Evolutionary conservation across 1,140 invertebrate species (phyloP).

Genomic region (Centruroides sculpturatus): DNA sequence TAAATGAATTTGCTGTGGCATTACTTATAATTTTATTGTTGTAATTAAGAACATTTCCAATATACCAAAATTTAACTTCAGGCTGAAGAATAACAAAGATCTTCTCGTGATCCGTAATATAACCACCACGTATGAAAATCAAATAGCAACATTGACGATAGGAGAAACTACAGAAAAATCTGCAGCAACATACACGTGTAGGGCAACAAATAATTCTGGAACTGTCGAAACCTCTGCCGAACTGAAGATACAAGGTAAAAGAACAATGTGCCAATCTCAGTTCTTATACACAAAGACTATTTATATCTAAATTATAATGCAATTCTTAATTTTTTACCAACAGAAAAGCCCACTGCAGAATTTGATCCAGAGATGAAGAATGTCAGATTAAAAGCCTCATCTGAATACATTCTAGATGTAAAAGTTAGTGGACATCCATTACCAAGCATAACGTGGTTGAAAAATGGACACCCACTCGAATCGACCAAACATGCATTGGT

Average conservation of each 20-base stretch:
- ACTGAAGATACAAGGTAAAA: conserved; percentile 41
- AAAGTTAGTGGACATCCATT: conserved; percentile 47
- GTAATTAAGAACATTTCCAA: too few relatives aligned
- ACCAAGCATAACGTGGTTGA: conserved; percentile 47
- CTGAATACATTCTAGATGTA: conserved; percentile 40
- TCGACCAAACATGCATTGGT: conserved; percentile 36
- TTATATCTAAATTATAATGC: background rate
- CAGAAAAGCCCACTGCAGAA: conserved; percentile 44
- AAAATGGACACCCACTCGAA: conserved; percentile 36
- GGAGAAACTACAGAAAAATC: conserved; percentile 44
- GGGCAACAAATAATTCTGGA: conserved; percentile 53
- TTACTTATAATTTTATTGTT: too few relatives aligned
- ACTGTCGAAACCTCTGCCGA: conserved; percentile 43
- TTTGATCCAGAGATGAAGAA: conserved; percentile 41
- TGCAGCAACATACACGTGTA: conserved; percentile 50
- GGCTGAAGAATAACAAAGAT: conserved; percentile 33
- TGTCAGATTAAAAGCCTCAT: conserved; percentile 36
- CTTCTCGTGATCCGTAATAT: conserved; percentile 25
- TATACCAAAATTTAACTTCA: conserved; percentile 13
- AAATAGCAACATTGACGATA: conserved; percentile 54
- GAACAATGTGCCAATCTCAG: too few relatives aligned
- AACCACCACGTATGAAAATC: conserved; percentile 49
- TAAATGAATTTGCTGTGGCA: conserved; percentile 17
- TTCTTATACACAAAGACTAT: too few relatives aligned
- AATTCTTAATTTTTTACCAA: background rate